A percentile compares a stretch with the other conserved stretches of the same genome.
Evolutionary conservation across 2,113 vertebrate genomes (phyloP).

Genomic region (Ranitomeya variabilis): DNA sequence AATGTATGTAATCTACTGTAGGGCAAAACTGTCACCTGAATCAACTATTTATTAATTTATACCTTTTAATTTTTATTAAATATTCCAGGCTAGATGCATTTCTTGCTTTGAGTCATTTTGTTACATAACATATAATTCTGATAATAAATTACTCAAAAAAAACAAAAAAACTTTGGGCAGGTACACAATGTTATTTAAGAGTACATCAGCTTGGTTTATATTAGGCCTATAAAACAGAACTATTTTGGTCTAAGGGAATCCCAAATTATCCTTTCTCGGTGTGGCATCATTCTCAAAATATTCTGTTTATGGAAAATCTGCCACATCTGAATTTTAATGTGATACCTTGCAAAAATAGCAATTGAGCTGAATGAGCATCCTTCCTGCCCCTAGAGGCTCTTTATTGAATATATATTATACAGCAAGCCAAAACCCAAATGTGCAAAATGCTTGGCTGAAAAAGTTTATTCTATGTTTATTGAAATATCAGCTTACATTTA

Average conservation of each 20-base stretch:
- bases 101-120: not conserved
- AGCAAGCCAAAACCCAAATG: not conserved
- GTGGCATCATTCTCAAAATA: not conserved
- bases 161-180: not conserved
- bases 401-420: not conserved
- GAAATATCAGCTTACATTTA: not conserved
- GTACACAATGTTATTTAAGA: not conserved
- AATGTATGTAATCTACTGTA: too few relatives aligned
- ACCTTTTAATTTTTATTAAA: not conserved
- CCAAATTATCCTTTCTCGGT: not conserved
- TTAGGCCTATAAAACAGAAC: not conserved
- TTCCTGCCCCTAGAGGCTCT: not conserved
- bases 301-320: conserved; percentile 1
- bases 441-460: not conserved
- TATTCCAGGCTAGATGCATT: not conserved
- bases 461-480: not conserved
- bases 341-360: not conserved
- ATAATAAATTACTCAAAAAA: not conserved
- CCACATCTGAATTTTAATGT: not conserved
- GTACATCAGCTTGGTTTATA: not conserved
- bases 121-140: not conserved
- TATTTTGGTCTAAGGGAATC: not conserved
- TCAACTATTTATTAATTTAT: not conserved
- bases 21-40: not conserved
- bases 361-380: not conserved